Conservation (phyloP, 2,113 vertebrate genomes). For the Otis tarda region DNA sequence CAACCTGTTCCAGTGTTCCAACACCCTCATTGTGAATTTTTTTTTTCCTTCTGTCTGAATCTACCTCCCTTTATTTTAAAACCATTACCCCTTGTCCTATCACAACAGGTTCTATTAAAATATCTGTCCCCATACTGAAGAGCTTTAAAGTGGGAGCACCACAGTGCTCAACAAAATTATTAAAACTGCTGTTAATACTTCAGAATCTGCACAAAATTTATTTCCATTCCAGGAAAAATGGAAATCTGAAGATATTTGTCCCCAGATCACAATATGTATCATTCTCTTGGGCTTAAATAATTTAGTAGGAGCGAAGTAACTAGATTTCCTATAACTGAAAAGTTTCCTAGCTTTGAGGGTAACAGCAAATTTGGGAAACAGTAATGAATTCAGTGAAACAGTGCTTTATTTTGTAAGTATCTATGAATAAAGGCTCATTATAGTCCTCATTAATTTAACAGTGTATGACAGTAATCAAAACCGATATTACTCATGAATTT, state of each 20-base stretch:
- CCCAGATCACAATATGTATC: background rate
- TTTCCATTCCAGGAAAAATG: background rate
- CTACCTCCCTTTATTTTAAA: background rate
- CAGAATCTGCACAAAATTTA: background rate
- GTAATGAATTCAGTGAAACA: background rate
- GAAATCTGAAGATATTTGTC: background rate
- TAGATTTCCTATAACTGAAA: background rate
- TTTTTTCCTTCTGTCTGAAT: background rate
- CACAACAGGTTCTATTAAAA: background rate
- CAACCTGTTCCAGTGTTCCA: background rate
- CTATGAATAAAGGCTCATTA: background rate
- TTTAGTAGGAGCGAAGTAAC: background rate
- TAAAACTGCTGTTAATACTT: background rate
- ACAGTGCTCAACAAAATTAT: background rate
- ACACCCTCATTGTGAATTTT: background rate
- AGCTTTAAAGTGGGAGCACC: background rate
- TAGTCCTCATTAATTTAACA: background rate
- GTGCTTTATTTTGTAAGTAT: background rate
- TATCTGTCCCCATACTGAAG: background rate
- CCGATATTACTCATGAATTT: background rate
- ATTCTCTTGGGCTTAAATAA: background rate
- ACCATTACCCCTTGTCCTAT: background rate
- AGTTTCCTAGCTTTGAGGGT: background rate
- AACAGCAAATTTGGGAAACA: background rate
- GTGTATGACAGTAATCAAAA: conserved; percentile 4